Conservation (phyloP, 2,797 vertebrate genomes). For the Rhabdophis nuchalis region DNA sequence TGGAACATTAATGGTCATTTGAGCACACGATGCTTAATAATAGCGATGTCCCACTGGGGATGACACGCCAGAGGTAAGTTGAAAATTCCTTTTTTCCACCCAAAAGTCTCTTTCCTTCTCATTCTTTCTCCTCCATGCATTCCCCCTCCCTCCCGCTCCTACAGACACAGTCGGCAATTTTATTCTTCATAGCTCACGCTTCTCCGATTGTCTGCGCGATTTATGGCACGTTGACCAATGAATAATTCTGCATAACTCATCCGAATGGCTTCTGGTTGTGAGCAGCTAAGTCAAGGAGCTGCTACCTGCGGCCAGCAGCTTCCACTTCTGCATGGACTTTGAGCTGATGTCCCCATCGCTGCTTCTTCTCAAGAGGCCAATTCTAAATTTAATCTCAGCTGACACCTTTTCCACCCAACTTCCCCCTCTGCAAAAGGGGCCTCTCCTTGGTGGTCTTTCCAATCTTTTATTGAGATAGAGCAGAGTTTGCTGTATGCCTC, state of each 20-base stretch:
- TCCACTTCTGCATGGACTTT: not conserved
- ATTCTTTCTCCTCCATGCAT: too few relatives aligned
- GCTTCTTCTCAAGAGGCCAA: not conserved
- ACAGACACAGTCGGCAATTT: not conserved
- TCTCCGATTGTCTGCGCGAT: conserved; percentile 16
- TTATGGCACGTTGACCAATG: conserved; percentile 15
- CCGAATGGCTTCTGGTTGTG: not conserved
- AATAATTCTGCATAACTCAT: conserved; percentile 13
- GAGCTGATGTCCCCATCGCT: not conserved
- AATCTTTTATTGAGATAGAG: not conserved
- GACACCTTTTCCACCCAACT: not conserved
- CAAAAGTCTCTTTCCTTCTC: too few relatives aligned
- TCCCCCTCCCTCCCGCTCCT: not conserved
- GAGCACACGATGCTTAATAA: too few relatives aligned
- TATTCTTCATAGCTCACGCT: not conserved
- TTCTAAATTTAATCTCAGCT: not conserved
- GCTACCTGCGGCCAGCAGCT: not conserved
- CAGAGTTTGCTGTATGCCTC: not conserved
- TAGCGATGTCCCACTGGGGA: too few relatives aligned
- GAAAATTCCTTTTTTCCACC: too few relatives aligned
- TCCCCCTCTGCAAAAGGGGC: not conserved
- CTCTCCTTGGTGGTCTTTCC: not conserved
- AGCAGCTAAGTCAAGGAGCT: not conserved
- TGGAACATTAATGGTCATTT: too few relatives aligned
- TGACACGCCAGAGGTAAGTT: too few relatives aligned